Base-by-base conservation (phyloP, 2,113 vertebrate species). In the Cyprinodon brontotheroides region DNA sequence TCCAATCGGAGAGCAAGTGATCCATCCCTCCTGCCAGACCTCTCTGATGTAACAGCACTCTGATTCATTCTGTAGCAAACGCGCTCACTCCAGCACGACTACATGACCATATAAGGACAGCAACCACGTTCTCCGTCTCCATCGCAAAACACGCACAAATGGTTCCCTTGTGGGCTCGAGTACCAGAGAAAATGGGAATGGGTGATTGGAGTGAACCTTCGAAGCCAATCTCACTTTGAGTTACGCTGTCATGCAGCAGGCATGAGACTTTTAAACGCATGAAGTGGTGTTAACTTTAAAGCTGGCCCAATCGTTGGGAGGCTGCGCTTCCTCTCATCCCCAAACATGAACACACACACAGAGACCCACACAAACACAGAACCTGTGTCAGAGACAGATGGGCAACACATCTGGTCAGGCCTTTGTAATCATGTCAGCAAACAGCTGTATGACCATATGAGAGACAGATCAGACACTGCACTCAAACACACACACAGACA, bases 1-100 rank as follows among this genome's bases (percentile, higher is more conserved):
- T 87, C 85, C 87, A 91, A 84, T 76, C 72, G 74, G 75, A 84
- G 68, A 70, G 75, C 74, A 77, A 91, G 82, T 78, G 85, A 88
- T 87, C 85, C 88, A 78, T 84, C 83, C 84, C 65, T 81, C 87
- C 87, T 87, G 90, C 77, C 76, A 75, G 68, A 86, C 50, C 80
- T 80, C 85, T 89, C 87, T 93, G 92, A 94, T 93, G 92, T 93
- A 92, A 93, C 90, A 89, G 82, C 85, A 75, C 87, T 92, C 85
- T 94, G 93, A 94, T 91, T 93, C 93, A 93, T 91, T 91, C 87
- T 87, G 79, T 73, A 72, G 73, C 68, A 76, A 88, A 87, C 80
- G 68, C 85, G 82, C 68, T 77, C 40, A 68, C 86, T 91, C 77
- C n/a, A 74, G 80, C 86, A 80, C 80, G 89, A 90, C 89, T 82